Evolutionary conservation across 2,113 vertebrate species (phyloP), one percentile per base, ranked within the genome.

Genomic region (Dicrurus megarhynchus): DNA sequence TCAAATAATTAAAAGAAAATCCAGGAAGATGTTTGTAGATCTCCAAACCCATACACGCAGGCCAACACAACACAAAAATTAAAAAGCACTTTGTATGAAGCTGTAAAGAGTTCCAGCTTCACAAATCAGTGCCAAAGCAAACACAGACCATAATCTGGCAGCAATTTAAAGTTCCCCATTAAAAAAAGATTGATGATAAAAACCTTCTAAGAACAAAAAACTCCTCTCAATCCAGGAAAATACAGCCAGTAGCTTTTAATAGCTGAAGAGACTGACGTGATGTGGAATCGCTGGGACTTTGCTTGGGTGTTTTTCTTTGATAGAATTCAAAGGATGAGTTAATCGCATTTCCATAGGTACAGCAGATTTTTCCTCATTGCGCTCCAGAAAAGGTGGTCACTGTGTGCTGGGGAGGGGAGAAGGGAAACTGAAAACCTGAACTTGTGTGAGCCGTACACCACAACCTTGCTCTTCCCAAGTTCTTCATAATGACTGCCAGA

Each of bases 51-150:
- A 4, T 26, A 13, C 6, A 11, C 33, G 13, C 15, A 39, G 2
- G 18, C 33, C 0, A 0, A 46, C 39, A n/a, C 20, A 27, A 44
- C 30, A 42, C 3, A 65, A 82, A 56, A 93, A 59, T 49, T 17
- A 33, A 55, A 69, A 61, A 13, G 1, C 50, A 35, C 24, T 87
- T 73, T 74, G 13, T 52, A 74, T 39, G 44, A 93, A 69, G n/a
- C 68, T 41, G 10, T 32, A 39, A 52, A 63, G 44, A 73, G 42
- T 52, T 87, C 33, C 75, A 77, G 42, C 55, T 87, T 68, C 30
- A 26, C 0, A 1, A 63, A 59, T 78, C 79, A 21, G 44, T 70
- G 56, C 59, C 78, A 93, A 91, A 85, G 26, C 52, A 82, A 71
- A 73, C n/a, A 55, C 76, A 92, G 39, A 68, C 32, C 17, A 32